Conservation (phyloP, 1,140 invertebrate genomes). For the Euwallacea fornicatus region DNA sequence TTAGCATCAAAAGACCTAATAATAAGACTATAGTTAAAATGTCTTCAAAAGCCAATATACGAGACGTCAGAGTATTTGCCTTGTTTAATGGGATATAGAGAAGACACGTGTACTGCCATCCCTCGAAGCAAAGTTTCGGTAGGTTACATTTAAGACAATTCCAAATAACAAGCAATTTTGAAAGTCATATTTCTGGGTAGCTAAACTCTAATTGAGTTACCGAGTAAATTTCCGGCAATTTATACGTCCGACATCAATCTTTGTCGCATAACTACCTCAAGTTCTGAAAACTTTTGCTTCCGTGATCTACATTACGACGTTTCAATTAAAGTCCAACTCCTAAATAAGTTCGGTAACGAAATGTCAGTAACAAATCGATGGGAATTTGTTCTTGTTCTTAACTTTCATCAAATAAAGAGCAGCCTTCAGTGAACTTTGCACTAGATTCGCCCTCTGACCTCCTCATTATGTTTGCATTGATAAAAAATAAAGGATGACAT, state of each 20-base stretch:
- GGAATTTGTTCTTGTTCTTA: not conserved
- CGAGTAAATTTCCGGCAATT: slow-evolving; percentile 6
- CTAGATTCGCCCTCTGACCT: no score
- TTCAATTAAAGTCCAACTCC: slow-evolving; percentile 1
- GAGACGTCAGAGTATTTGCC: no score
- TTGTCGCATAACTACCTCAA: slow-evolving; percentile 1
- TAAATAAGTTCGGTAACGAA: not conserved
- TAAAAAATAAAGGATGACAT: no score
- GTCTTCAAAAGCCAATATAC: no score
- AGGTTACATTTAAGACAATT: no score
- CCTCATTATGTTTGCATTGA: no score
- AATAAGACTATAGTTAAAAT: no score
- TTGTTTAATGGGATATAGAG: no score
- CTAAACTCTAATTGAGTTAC: slow-evolving; percentile 4
- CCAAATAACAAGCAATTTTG: not conserved
- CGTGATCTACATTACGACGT: slow-evolving; percentile 3
- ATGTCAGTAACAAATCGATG: slow-evolving; percentile 1
- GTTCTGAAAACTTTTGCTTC: not conserved
- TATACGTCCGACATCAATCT: slow-evolving; percentile 6
- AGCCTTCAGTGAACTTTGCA: not conserved
- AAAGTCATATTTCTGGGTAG: not conserved
- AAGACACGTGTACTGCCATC: no score
- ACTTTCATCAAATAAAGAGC: not conserved
- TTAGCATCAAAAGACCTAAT: no score
- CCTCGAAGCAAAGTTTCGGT: no score